These are phyloP conservation scores for Lepidurus arcticus DNA, from an alignment of 1,140 invertebrate genomes.

Conservation along the genomic window DNA sequence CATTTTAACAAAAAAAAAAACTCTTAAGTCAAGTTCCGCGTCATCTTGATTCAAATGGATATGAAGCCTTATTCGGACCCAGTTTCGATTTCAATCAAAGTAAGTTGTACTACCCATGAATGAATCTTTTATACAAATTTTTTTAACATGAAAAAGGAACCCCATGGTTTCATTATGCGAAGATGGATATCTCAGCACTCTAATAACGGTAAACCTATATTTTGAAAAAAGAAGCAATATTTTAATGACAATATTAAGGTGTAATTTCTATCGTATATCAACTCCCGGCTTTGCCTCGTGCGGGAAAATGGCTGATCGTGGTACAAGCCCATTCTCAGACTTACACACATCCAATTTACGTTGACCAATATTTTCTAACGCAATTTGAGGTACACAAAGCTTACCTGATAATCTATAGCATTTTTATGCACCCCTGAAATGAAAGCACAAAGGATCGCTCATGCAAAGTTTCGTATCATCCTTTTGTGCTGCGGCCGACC, in stretches of 20 bases:
- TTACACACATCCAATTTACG: slow-evolving; percentile 46
- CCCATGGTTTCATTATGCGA: not conserved
- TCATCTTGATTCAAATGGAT: slow-evolving; percentile 48
- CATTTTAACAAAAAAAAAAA: not conserved
- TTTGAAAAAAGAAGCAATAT: not conserved
- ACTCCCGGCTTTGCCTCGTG: slow-evolving; percentile 45
- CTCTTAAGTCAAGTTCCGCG: slow-evolving; percentile 46
- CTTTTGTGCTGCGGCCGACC: not conserved
- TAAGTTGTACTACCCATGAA: slow-evolving; percentile 37
- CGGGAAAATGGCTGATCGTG: slow-evolving; percentile 49
- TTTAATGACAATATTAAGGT: slow-evolving; percentile 39
- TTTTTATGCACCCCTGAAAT: too few species aligned
- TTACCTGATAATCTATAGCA: not conserved
- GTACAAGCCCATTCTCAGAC: slow-evolving; percentile 47
- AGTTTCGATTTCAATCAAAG: slow-evolving; percentile 48
- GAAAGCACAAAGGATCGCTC: too few species aligned
- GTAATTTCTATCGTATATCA: slow-evolving; percentile 44
- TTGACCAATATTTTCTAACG: slow-evolving; percentile 49
- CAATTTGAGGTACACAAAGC: slow-evolving; percentile 45
- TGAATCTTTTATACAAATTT: too few species aligned
- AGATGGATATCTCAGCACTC: not conserved
- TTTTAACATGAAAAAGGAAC: not conserved
- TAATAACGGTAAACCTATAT: not conserved
- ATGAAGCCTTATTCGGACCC: slow-evolving; percentile 49
- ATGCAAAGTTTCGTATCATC: too few species aligned